Conservation (phyloP, 30 jellyfish, hydroid and myxozoan genomes). For the Phacellophora camtschatica region DNA sequence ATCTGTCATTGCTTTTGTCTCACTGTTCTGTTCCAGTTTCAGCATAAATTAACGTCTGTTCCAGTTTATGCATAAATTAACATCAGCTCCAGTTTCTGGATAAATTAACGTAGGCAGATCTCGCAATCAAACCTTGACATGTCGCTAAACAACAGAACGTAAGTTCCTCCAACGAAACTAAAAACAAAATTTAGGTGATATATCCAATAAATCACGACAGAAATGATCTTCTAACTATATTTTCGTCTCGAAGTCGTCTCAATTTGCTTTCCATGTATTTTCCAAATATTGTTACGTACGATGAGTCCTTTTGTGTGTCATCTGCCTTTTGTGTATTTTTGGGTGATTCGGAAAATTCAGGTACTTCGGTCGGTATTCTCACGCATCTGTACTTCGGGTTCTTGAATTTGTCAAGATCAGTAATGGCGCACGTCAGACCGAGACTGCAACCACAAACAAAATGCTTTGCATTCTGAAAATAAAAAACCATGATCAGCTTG, state of each 20-base stretch:
- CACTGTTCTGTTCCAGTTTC: too few relatives aligned
- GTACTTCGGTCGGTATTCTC: constrained; percentile 75
- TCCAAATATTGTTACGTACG: constrained; percentile 22
- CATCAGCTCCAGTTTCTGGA: too few relatives aligned
- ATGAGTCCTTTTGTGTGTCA: constrained; percentile 41
- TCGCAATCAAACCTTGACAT: too few relatives aligned
- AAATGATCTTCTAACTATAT: neutral
- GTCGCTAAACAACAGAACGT: constrained; percentile 48
- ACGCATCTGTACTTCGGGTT: constrained; percentile 78
- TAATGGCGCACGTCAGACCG: constrained; percentile 79
- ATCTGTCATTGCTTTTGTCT: too few relatives aligned
- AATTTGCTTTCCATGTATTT: constrained; percentile 25
- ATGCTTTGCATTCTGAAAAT: constrained; percentile 58
- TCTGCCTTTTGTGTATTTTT: too few relatives aligned
- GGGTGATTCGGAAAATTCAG: constrained; percentile 65
- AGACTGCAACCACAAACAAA: constrained; percentile 71
- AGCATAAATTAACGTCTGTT: too few relatives aligned
- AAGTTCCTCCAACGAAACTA: constrained; percentile 3
- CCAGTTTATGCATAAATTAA: too few relatives aligned
- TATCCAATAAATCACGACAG: constrained; percentile 1
- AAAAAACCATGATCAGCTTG: too few relatives aligned
- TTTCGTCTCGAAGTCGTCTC: constrained; percentile 23
- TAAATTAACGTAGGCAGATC: too few relatives aligned
- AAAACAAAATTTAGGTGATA: neutral
- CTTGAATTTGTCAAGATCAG: constrained; percentile 57